These are phyloP conservation scores for Cyclopterus lumpus DNA, from an alignment of 2,797 vertebrate genomes.

Conservation along the genomic window DNA sequence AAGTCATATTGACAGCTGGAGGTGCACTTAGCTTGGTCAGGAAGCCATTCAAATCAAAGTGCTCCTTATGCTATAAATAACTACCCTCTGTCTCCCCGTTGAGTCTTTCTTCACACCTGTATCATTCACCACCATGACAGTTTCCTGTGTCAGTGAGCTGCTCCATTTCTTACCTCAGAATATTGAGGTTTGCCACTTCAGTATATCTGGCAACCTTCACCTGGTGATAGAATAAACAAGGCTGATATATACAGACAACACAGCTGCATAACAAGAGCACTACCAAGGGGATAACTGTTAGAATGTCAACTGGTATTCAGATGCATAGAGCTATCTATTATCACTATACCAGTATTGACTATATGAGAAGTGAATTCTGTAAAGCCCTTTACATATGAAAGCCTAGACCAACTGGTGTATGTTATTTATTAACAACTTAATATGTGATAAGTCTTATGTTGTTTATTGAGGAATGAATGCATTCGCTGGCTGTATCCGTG, in stretches of 20 bases:
- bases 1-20: conserved; percentile 61
- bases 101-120: conserved; percentile 74
- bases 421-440: conserved; percentile 29
- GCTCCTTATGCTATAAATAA: conserved; percentile 68
- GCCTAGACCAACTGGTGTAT: conserved; percentile 22
- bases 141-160: conserved; percentile 65
- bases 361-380: conserved; percentile 11
- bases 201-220: conserved; percentile 60
- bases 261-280: conserved; percentile 5
- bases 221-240: conserved; percentile 40
- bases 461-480: neutral
- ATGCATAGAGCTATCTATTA: neutral
- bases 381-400: neutral
- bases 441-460: conserved; percentile 9
- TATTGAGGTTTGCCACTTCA: conserved; percentile 57
- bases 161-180: conserved; percentile 77
- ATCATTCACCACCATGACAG: conserved; percentile 64
- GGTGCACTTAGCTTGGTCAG: conserved; percentile 41
- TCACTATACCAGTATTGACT: neutral
- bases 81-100: conserved; percentile 57
- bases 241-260: conserved; percentile 28
- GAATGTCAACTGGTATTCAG: neutral
- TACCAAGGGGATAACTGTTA: neutral
- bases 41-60: conserved; percentile 45
- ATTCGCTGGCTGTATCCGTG: neutral